These are phyloP conservation scores for Oxytorus armatus DNA, from an alignment of 2,888 invertebrate species.

Conservation along the genomic window DNA sequence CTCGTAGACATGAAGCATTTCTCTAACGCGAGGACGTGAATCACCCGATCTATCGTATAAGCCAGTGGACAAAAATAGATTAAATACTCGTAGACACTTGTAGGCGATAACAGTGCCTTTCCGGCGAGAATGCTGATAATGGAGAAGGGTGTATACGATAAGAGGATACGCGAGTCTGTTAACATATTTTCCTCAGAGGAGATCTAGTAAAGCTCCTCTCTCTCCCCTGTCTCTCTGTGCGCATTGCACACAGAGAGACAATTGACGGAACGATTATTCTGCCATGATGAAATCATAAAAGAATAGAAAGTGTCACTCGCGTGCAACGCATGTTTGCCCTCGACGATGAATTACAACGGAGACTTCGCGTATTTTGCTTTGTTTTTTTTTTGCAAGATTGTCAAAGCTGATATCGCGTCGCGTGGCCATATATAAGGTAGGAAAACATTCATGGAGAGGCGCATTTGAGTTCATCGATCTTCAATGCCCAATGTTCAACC, in stretches of 20 bases:
- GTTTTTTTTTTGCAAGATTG: background rate
- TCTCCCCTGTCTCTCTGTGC: no score
- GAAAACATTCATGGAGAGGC: background rate
- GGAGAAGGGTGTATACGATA: no score
- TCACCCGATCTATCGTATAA: no score
- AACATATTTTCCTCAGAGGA: no score
- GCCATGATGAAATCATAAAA: constrained; percentile 19
- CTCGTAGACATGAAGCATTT: no score
- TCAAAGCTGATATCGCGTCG: background rate
- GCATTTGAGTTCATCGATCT: background rate
- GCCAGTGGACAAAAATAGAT: no score
- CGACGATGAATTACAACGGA: constrained; percentile 9
- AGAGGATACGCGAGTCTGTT: no score
- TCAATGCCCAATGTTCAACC: background rate
- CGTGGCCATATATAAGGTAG: background rate
- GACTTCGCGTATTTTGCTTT: background rate
- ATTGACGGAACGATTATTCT: constrained; percentile 17
- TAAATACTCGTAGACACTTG: no score
- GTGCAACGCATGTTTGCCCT: constrained; percentile 3
- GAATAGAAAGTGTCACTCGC: constrained; percentile 25
- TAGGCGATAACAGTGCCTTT: no score
- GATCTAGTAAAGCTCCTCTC: no score
- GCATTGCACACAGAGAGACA: background rate
- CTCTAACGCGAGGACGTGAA: no score
- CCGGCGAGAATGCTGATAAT: no score